phyloP scores from a whole-genome alignment of 2,113 vertebrate genomes.

The Pterocles orientalis region DNA sequence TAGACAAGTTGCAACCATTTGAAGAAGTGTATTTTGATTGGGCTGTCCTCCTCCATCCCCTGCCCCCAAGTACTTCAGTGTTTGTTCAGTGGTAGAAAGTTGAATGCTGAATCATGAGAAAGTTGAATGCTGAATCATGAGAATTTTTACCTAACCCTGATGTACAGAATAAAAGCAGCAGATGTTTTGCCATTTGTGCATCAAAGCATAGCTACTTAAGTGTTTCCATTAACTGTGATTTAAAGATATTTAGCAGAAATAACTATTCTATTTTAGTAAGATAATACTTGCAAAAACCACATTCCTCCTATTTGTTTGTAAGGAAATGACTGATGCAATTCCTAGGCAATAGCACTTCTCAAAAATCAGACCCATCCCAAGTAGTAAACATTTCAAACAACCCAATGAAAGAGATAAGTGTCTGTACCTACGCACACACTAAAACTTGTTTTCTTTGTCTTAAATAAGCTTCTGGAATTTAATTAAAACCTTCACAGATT shows the following conservation, averaged over 20 bases:
- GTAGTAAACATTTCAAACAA: not conserved
- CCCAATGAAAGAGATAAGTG: not conserved
- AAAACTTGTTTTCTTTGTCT: not conserved
- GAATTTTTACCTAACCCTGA: not conserved
- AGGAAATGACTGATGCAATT: not conserved
- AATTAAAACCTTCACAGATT: not conserved
- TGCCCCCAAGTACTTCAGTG: accelerated
- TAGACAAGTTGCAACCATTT: not conserved
- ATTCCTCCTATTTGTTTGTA: not conserved
- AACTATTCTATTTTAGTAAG: not conserved
- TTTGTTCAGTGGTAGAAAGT: not conserved
- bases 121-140: not conserved
- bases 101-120: not conserved
- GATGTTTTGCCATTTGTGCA: not conserved
- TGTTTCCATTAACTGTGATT: not conserved
- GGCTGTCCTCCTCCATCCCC: not conserved
- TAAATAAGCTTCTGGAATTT: not conserved
- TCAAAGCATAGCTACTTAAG: not conserved
- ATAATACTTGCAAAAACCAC: not conserved
- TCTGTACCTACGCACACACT: not conserved
- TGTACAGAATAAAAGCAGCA: not conserved
- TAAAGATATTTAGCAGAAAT: not conserved
- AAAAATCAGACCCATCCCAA: not conserved
- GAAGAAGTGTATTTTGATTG: not conserved
- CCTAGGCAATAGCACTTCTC: not conserved